Conservation (phyloP, 2,113 vertebrate species). For the Rhagologus leucostigma region DNA sequence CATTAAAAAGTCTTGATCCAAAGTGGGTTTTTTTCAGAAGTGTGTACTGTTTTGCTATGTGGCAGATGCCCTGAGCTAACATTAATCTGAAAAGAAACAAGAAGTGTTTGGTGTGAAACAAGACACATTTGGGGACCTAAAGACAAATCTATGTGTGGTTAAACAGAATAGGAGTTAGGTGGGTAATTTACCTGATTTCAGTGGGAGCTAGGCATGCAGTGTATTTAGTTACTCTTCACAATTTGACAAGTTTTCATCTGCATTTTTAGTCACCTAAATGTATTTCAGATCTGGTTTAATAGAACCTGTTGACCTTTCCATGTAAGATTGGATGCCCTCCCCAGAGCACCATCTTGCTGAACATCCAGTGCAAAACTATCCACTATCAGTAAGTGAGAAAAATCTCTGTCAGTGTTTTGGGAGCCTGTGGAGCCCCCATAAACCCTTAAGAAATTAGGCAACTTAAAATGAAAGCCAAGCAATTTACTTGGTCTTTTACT, state of each 20-base stretch:
- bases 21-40: neutral
- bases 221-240: neutral
- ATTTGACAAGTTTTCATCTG: neutral
- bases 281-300: neutral
- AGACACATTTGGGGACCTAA: neutral
- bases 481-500: conserved; percentile 53
- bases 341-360: neutral
- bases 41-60: neutral
- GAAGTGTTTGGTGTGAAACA: neutral
- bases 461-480: neutral
- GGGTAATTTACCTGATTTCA: neutral
- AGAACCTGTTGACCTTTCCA: neutral
- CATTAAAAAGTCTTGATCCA: neutral
- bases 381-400: neutral
- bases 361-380: neutral
- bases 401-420: neutral
- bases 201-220: neutral
- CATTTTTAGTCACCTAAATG: neutral
- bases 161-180: neutral
- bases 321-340: neutral
- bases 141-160: neutral
- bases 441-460: neutral
- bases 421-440: neutral
- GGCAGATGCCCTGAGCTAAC: neutral
- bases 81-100: neutral